A percentile compares a stretch with the other conserved stretches of the same genome.
Conservation (phyloP, 2,797 vertebrate species). For the Megalops cyprinoides region DNA sequence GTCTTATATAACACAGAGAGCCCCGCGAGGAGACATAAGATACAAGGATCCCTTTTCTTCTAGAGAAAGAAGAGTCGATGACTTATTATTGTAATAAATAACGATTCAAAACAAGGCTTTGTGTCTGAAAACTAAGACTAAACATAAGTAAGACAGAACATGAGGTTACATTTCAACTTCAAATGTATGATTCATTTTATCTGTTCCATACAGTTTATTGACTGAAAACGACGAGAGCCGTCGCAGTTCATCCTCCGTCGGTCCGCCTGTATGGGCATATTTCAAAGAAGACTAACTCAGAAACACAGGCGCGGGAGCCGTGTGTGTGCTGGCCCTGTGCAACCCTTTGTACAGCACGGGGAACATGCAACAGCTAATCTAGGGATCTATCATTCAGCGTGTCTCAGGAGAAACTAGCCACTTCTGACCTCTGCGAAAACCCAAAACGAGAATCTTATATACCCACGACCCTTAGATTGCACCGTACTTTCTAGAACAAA, state of each 20-base stretch:
- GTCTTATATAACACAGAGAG: not conserved
- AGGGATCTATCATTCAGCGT: not conserved
- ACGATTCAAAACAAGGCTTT: not conserved
- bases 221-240: not conserved
- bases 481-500: not conserved
- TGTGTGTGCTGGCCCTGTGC: not conserved
- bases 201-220: not conserved
- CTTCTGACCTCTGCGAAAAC: not conserved
- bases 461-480: not conserved
- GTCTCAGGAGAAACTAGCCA: not conserved
- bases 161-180: not conserved
- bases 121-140: not conserved
- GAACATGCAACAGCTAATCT: not conserved
- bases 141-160: not conserved
- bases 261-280: constrained; percentile 13
- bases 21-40: not conserved
- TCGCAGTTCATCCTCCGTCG: not conserved
- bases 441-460: not conserved
- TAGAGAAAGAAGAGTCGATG: not conserved
- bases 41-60: not conserved
- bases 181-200: not conserved
- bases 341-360: not conserved
- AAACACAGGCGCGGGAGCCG: not conserved
- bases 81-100: too few relatives aligned
- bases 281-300: not conserved